Evolutionary conservation across 2,113 vertebrate species (phyloP).

Genomic region (Mus musculus): GRCm39 chr19:10521001-10521500

Average conservation of each 20-base stretch:
- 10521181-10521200: neutral
- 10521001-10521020: neutral
- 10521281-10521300: neutral
- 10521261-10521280: neutral
- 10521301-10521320: conserved; percentile 18
- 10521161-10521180: neutral
- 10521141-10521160: neutral
- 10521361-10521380: neutral
- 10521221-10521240: neutral
- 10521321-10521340: neutral
- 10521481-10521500: neutral
- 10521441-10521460: neutral
- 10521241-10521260: neutral
- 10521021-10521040: neutral
- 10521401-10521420: neutral
- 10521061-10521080: neutral
- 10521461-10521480: neutral
- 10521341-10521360: conserved; percentile 2
- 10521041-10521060: neutral
- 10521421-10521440: neutral
- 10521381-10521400: conserved; percentile 16
- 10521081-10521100: neutral
- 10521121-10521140: neutral
- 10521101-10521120: neutral
- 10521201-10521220: neutral